These are phyloP conservation scores for Sceloporus tristichus DNA, from an alignment of 2,113 vertebrate genomes.

Conservation along the genomic window DNA sequence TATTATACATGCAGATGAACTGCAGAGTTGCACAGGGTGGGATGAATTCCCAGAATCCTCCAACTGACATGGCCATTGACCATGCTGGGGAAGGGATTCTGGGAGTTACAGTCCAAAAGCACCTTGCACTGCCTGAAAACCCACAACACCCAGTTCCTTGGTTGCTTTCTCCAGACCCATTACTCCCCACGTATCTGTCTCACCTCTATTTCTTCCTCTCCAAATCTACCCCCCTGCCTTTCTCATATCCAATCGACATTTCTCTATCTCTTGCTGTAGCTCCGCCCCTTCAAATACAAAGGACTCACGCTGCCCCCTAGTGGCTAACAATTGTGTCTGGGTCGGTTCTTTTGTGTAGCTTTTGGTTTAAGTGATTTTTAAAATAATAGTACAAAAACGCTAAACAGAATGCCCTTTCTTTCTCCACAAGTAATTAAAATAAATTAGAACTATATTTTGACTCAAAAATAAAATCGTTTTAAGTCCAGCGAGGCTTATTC, in stretches of 20 bases:
- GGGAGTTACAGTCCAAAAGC: neutral
- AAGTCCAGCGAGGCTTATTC: too few species aligned
- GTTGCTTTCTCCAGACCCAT: neutral
- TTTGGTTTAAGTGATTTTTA: neutral
- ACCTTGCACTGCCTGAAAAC: too few species aligned
- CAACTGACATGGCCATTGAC: neutral
- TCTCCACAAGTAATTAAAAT: too few species aligned
- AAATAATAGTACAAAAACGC: neutral
- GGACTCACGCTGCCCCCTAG: neutral
- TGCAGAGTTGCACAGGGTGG: too few species aligned
- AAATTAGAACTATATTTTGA: too few species aligned
- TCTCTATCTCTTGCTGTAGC: neutral
- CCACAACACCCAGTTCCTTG: neutral
- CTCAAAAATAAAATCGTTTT: neutral
- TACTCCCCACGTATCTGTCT: neutral
- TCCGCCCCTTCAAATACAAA: neutral
- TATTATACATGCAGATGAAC: neutral
- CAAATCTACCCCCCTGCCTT: neutral
- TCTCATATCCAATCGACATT: neutral
- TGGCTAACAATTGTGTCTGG: neutral
- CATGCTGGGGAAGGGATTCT: neutral
- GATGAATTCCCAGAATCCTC: neutral
- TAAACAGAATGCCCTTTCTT: too few species aligned
- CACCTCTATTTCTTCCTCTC: neutral
- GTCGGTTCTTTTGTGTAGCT: neutral